Evolutionary conservation across 2,888 invertebrate genomes (phyloP), one percentile per base, ranked within the genome.

Genomic region (Ichneumon xanthorius): DNA sequence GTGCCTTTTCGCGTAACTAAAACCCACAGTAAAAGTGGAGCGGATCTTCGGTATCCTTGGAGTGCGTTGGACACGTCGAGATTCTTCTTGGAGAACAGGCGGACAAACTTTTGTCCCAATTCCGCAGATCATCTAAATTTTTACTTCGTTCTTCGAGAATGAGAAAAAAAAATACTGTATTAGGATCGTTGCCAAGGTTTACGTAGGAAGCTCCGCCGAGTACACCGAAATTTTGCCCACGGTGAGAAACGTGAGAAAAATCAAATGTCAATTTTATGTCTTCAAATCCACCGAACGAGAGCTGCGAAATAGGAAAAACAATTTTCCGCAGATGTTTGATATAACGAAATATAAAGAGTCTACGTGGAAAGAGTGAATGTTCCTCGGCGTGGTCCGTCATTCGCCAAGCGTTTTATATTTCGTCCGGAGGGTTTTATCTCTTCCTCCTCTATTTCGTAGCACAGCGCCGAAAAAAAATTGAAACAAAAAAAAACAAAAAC

Each of bases 331-430:
- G 45, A 30, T 72, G 53, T 70, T 75, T 48, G 61, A 68, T 67
- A 50, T 37, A 77, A 77, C 65, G 71, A 82, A 77, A 72, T 82
- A 78, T 55, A 55, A 68, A 78, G 65, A 55, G 75, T 63, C 72
- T 68, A 73, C 30, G 67, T 63, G 79, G 19, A 48, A 48, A 72
- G 45, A 61, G 37, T 67, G 37, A 45, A 75, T 50, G 65, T 80
- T 58, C 48, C 50, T 50, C 45, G 50, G 79, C 71, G 75, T 58
- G 65, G 65, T 70, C 55, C 75, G 45, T 75, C 77, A 48, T 65
- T 82, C 82, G 50, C 72, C 67, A 76, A 85, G 33, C 82, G 65
- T 82, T 85, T 80, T 76, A 82, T 80, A 77, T 80, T 85, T 85
- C 80, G 76, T 71, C 79, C 53, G 45, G 40, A 70, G 55, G 76